Conservation (phyloP, 2,888 invertebrate species). For the Chymomyza fuscimana region DNA sequence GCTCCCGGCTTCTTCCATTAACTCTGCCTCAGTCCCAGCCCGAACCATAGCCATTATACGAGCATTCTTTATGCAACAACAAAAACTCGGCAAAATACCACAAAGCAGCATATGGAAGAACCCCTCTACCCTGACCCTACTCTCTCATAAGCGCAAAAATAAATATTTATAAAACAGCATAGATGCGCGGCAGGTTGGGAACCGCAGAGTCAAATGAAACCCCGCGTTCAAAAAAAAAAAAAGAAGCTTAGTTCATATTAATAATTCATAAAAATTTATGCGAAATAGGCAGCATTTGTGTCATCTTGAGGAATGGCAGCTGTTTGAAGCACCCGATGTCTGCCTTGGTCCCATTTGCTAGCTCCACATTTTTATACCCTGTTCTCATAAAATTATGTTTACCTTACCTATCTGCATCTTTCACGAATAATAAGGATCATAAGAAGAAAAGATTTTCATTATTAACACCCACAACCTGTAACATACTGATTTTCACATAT, state of each 20-base stretch:
- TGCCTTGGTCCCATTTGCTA: background rate
- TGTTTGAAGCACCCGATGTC: background rate
- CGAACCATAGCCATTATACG: too few species aligned
- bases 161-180: background rate
- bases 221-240: constrained; percentile 41
- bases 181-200: background rate
- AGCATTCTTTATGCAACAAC: too few species aligned
- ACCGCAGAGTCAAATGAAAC: constrained; percentile 48
- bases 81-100: too few species aligned
- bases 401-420: too few species aligned
- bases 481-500: too few species aligned
- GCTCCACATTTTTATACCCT: background rate
- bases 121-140: background rate
- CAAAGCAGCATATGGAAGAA: too few species aligned
- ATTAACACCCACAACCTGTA: too few species aligned
- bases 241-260: constrained; percentile 55
- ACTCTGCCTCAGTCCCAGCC: background rate
- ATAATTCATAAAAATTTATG: constrained; percentile 69
- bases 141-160: background rate
- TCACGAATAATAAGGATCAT: too few species aligned
- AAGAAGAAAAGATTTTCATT: too few species aligned
- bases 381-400: background rate
- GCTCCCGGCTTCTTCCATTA: background rate
- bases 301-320: constrained; percentile 3
- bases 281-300: constrained; percentile 59